Conservation (phyloP, 2,797 vertebrate genomes). For the Sitta carolinensis region DNA sequence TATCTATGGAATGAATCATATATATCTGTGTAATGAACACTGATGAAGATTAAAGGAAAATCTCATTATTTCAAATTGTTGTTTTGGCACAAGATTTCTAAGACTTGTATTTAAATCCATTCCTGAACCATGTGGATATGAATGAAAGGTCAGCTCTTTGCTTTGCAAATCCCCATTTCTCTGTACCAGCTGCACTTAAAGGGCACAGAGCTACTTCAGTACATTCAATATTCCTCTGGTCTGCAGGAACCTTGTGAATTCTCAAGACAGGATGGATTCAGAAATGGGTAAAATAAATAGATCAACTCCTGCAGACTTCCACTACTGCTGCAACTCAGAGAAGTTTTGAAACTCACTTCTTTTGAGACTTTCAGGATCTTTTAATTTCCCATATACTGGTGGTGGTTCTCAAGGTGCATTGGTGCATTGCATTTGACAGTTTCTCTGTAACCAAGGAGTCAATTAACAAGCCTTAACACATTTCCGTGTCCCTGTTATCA, state of each 20-base stretch:
- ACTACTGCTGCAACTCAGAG: not conserved
- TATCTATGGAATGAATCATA: not conserved
- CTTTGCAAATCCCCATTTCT: not conserved
- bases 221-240: not conserved
- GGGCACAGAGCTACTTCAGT: not conserved
- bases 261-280: not conserved
- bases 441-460: not conserved
- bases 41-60: slow-evolving; percentile 38
- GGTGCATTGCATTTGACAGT: not conserved
- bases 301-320: not conserved
- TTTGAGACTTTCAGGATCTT: not conserved
- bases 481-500: not conserved
- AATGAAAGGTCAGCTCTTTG: slow-evolving; percentile 7
- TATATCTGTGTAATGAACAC: not conserved
- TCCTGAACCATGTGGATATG: not conserved
- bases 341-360: not conserved
- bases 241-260: not conserved
- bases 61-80: slow-evolving; percentile 13
- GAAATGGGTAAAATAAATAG: not conserved
- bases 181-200: not conserved
- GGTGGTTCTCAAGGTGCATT: not conserved
- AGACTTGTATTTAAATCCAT: not conserved
- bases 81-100: not conserved
- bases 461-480: not conserved
- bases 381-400: not conserved